Evolutionary conservation across 2,888 invertebrate genomes (phyloP), one percentile per base, ranked within the genome.

Genomic region (Hipparchia sbordonii): DNA sequence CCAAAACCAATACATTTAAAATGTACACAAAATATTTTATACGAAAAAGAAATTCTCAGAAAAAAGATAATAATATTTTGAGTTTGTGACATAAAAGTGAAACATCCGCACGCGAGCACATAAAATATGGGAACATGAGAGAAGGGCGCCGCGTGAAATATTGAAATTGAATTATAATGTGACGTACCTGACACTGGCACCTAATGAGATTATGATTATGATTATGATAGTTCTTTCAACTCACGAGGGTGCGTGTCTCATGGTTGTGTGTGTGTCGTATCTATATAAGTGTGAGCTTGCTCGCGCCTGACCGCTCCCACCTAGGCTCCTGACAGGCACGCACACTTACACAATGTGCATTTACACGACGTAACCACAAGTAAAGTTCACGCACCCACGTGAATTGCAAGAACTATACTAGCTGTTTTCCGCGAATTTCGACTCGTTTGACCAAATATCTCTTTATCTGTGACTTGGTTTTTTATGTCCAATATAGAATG

Each of bases 101-200:
- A 66, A 72, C 66, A 54, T 8, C 39, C 46, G 59, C 66, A 62
- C 57, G 66, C 72, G 65, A 56, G 52, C 56, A 56, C 51, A 66
- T 73, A 71, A 76, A 73, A 76, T 57, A 72, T 63, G 67, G 62
- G 61, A 52, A 66, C 45, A 63, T 57, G 67, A 56, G 61, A 62
- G 51, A 67, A 67, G 52, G 51, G 52, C 52, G 70, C 62, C 71
- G 60, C 71, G 56, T 75, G 70, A 75, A 75, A 75, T 73, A 76
- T 76, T 73, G 73, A 76, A 76, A 76, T 72, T 73, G 73, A 73
- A 73, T 67, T 72, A 74, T 75, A 75, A 73, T 75, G 73, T 73
- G 67, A 61, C 65, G 76, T 6, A 45, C 48, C 72, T 72, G 63
- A 71, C 71, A 62, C 57, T 48, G 65, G n/a, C 12, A n/a, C 39